Base-by-base conservation (phyloP, 2,797 vertebrate genomes). In the Dallia pectoralis region DNA sequence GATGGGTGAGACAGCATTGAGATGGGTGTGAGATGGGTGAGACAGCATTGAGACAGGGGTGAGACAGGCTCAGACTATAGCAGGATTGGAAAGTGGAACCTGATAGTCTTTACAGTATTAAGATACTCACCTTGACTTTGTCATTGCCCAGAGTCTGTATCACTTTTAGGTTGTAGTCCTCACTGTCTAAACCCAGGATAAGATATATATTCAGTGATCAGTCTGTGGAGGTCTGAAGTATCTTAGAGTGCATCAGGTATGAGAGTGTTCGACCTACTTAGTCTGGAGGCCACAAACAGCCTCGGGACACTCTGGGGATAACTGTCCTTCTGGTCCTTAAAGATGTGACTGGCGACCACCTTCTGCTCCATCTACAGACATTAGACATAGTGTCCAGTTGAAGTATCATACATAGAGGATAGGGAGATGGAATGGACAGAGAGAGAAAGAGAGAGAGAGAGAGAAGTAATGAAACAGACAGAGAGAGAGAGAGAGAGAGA, bases 251-350 rank as follows among this genome's bases (percentile, higher is more conserved):
- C 47, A 30, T 74, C 70, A 47, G 62, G n/a, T 56, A 2, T 0
- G 12, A 15, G 62, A 25, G 19, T 68, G 30, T 29, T 9, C 63
- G 79, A 36, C 90, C 74, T 83, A 99, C 98, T 95, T 0, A 99
- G 94, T 25, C 97, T 93, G 0, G 97, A 95, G 89, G 94, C 95
- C 81, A 99, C 93, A 87, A 99, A 99, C 72, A 99, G 95, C 40
- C 94, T 93, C 30, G 96, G 95, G 73, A 99, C 97, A 2, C 97
- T 98, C 87, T 93, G 94, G 44, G 96, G 95, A 76, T 99, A 99
- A 87, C 93, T 95, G 85, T 97, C 95, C 81, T 99, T 99, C 88
- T 97, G 96, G 73, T 94, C 95, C 82, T 94, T 97, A 90, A 99
- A 99, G 82, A 99, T 92, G 82, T 96, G 95, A 85, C 97, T 99